Conservation (phyloP, 2,113 vertebrate genomes). For the Chaetodon auriga region DNA sequence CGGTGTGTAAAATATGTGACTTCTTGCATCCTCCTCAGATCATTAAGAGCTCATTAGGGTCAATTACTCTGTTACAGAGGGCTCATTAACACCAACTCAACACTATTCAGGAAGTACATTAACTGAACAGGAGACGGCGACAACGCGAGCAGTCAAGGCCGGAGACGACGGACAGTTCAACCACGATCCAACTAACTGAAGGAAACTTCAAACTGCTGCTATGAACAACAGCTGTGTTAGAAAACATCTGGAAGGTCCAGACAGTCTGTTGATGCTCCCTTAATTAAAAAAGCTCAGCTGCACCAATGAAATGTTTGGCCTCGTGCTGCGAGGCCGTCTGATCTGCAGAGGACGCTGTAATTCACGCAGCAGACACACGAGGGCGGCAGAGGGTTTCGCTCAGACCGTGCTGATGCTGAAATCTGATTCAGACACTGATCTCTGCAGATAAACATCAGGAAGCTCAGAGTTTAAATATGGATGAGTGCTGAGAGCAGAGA, state of each 20-base stretch:
- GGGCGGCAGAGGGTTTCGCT: slow-evolving; percentile 36
- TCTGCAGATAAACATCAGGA: background rate
- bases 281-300: no score
- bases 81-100: slow-evolving; percentile 20
- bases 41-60: slow-evolving; percentile 28
- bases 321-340: background rate
- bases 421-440: background rate
- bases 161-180: background rate
- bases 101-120: background rate
- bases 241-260: no score
- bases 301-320: no score
- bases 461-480: background rate
- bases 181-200: background rate
- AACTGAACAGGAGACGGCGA: background rate
- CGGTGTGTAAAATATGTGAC: background rate
- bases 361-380: slow-evolving; percentile 9
- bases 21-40: background rate
- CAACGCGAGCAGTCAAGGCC: background rate
- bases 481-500: background rate
- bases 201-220: no score
- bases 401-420: background rate
- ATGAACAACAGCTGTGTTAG: no score
- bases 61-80: background rate
- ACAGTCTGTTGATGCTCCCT: no score
- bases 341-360: slow-evolving; percentile 14